Evolutionary conservation across 2,797 vertebrate genomes (phyloP).

Genomic region (Scyliorhinus canicula): DNA sequence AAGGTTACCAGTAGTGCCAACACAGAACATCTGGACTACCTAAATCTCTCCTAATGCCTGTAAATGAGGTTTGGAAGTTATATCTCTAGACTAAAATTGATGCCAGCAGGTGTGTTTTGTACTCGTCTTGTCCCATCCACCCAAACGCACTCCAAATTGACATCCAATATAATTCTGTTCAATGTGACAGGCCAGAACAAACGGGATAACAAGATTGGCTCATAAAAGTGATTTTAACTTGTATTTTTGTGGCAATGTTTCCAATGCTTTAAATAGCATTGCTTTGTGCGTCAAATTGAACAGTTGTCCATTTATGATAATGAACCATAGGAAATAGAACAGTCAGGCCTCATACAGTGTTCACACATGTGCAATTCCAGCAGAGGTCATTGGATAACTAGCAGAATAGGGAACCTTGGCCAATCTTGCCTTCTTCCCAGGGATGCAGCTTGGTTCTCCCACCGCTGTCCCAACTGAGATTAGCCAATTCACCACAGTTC

Average conservation of each 20-base stretch:
- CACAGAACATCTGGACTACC: neutral
- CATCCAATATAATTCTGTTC: neutral
- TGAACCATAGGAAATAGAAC: neutral
- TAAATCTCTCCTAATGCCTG: neutral
- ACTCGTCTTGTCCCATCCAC: neutral
- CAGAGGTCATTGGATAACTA: neutral
- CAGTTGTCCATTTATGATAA: neutral
- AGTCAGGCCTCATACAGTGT: neutral
- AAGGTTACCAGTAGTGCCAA: neutral
- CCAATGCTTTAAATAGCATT: neutral
- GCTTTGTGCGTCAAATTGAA: neutral
- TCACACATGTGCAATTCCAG: neutral
- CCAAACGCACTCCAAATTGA: neutral
- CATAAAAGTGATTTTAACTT: neutral
- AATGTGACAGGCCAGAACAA: neutral
- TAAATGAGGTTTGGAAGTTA: neutral
- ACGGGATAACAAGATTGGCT: neutral
- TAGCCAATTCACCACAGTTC: neutral
- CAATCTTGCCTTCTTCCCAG: neutral
- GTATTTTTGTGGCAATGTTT: neutral
- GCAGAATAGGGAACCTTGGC: neutral
- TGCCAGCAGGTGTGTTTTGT: neutral
- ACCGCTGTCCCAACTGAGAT: neutral
- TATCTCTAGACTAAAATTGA: neutral
- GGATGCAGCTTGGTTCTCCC: too few species aligned